Evolutionary conservation across 2,888 invertebrate species (phyloP).

Genomic region (Subacronicta megacephala): DNA sequence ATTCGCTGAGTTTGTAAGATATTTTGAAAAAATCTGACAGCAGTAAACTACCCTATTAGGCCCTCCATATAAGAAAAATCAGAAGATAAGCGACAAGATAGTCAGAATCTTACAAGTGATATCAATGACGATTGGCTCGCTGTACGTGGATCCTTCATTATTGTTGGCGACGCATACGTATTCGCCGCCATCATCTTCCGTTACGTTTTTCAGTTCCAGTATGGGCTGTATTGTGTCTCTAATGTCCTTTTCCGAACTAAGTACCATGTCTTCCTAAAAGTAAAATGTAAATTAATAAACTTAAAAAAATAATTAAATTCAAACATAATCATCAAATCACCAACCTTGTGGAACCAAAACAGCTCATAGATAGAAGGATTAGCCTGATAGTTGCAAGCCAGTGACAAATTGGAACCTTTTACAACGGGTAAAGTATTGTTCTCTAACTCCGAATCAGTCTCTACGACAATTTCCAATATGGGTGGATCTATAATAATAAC

Average conservation of each 20-base stretch:
- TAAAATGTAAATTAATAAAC: slow-evolving; percentile 6
- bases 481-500: slow-evolving; percentile 73
- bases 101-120: slow-evolving; percentile 73
- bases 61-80: too few species aligned
- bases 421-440: slow-evolving; percentile 73
- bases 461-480: slow-evolving; percentile 70
- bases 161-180: slow-evolving; percentile 82
- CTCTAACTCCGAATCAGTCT: slow-evolving; percentile 59
- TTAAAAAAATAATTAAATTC: background rate
- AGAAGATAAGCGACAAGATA: too few species aligned
- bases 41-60: too few species aligned
- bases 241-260: slow-evolving; percentile 56
- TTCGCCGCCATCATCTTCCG: slow-evolving; percentile 75
- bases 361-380: slow-evolving; percentile 78
- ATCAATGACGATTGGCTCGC: slow-evolving; percentile 74
- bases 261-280: slow-evolving; percentile 75
- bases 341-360: slow-evolving; percentile 81
- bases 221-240: slow-evolving; percentile 65
- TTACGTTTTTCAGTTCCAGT: slow-evolving; percentile 67
- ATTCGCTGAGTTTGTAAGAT: too few species aligned
- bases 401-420: slow-evolving; percentile 73
- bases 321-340: background rate
- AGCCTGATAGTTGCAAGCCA: slow-evolving; percentile 78
- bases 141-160: slow-evolving; percentile 74
- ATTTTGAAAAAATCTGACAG: too few species aligned